Conservation (phyloP, 2,113 vertebrate genomes). For the Galemys pyrenaicus region DNA sequence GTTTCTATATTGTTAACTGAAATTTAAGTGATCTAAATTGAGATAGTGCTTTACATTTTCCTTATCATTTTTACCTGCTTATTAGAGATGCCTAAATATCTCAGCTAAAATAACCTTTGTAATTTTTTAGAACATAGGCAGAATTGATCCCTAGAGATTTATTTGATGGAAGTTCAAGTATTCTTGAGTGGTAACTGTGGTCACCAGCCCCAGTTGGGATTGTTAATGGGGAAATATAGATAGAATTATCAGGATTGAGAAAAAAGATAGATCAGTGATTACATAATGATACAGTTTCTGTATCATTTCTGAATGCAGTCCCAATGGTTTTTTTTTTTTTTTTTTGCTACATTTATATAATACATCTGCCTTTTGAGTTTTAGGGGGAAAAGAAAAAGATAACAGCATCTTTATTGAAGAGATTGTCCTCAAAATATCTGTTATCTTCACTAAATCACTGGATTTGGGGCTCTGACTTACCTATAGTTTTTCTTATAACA, state of each 20-base stretch:
- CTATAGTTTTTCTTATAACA: background rate
- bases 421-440: background rate
- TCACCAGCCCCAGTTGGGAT: background rate
- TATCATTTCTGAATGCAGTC: conserved; percentile 40
- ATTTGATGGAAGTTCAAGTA: conserved; percentile 16
- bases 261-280: background rate
- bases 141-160: background rate
- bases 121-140: conserved; percentile 17
- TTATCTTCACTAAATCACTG: background rate
- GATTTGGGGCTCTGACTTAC: background rate
- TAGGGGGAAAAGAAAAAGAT: background rate
- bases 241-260: conserved; percentile 33
- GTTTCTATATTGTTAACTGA: conserved; percentile 10
- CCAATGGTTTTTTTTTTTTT: background rate
- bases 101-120: background rate
- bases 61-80: background rate
- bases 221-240: background rate
- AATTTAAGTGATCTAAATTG: background rate
- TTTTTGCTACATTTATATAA: background rate
- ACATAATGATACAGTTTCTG: background rate
- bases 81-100: background rate
- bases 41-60: background rate
- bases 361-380: conserved; percentile 26
- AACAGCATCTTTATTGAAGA: background rate
- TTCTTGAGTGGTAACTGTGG: background rate